Percentiles rank a stretch among this genome's conserved stretches.
These are phyloP conservation scores for Chloroclystis v-ata DNA, from an alignment of 2,888 invertebrate genomes.

Conservation along the genomic window DNA sequence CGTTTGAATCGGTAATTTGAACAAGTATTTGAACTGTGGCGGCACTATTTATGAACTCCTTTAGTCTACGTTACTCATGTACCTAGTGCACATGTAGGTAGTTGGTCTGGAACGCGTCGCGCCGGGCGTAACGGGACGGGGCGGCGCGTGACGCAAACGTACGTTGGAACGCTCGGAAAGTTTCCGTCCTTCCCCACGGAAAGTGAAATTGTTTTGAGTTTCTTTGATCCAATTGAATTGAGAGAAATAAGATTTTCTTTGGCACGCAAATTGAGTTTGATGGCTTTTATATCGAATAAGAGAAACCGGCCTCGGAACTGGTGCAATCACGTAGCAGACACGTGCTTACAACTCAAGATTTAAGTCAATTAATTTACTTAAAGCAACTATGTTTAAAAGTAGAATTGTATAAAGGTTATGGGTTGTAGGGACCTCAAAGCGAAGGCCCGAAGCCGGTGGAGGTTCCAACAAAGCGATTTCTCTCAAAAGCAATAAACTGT, in stretches of 20 bases:
- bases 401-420: too few relatives aligned
- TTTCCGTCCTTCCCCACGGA: constrained; percentile 21
- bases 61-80: too few relatives aligned
- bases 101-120: too few relatives aligned
- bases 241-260: constrained; percentile 24
- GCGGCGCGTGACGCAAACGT: not conserved
- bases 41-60: too few relatives aligned
- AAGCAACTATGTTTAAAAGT: too few relatives aligned
- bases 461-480: too few relatives aligned
- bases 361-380: too few relatives aligned
- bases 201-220: constrained; percentile 27
- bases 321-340: not conserved
- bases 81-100: too few relatives aligned
- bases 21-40: not conserved
- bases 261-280: constrained; percentile 23
- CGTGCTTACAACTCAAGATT: too few relatives aligned
- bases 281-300: constrained; percentile 23
- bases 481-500: too few relatives aligned
- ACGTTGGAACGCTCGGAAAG: constrained; percentile 1
- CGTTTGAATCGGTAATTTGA: constrained; percentile 3
- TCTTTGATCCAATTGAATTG: constrained; percentile 19
- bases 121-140: not conserved
- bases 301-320: constrained; percentile 6
- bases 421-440: too few relatives aligned
- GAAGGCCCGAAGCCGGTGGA: too few relatives aligned